Percentiles rank a stretch among this genome's conserved stretches.
Evolutionary conservation across 2,888 invertebrate species (phyloP).

Genomic region (Timandra comae): DNA sequence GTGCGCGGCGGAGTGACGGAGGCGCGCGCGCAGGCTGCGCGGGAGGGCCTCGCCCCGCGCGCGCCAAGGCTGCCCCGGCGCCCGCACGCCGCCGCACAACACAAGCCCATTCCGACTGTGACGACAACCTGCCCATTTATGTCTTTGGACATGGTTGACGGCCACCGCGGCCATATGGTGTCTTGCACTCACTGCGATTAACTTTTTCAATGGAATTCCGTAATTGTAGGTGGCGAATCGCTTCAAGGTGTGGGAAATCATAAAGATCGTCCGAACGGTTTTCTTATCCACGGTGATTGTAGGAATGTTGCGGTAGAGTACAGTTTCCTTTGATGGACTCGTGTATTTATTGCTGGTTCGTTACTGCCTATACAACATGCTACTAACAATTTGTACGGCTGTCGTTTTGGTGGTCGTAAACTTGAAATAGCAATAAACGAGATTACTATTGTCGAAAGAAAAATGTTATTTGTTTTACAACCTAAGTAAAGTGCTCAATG

Average conservation of each 20-base stretch:
- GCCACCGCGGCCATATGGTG: slow-evolving; percentile 69
- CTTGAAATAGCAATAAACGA: slow-evolving; percentile 20
- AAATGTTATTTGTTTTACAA: slow-evolving; percentile 2
- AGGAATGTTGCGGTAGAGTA: slow-evolving; percentile 12
- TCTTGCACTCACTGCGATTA: slow-evolving; percentile 49
- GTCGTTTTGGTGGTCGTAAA: slow-evolving; percentile 26
- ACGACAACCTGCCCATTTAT: slow-evolving; percentile 75
- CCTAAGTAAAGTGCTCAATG: neutral
- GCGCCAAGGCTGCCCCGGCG: slow-evolving; percentile 39
- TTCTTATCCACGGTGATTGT: slow-evolving; percentile 8
- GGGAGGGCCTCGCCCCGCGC: slow-evolving; percentile 40
- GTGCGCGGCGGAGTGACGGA: slow-evolving; percentile 42
- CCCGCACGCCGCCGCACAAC: slow-evolving; percentile 45
- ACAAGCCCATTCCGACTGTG: slow-evolving; percentile 65
- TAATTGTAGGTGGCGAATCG: slow-evolving; percentile 46
- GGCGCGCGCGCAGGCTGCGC: slow-evolving; percentile 48
- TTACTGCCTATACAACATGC: slow-evolving; percentile 7
- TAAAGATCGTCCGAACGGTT: slow-evolving; percentile 11
- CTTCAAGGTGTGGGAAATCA: slow-evolving; percentile 45
- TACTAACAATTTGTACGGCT: slow-evolving; percentile 19
- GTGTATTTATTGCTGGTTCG: slow-evolving; percentile 13
- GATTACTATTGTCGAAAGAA: slow-evolving; percentile 13
- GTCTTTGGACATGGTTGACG: slow-evolving; percentile 72
- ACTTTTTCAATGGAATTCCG: slow-evolving; percentile 52
- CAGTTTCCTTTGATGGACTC: slow-evolving; percentile 2